Base-by-base conservation (phyloP, 2,888 invertebrate species). In the Allacma fusca region DNA sequence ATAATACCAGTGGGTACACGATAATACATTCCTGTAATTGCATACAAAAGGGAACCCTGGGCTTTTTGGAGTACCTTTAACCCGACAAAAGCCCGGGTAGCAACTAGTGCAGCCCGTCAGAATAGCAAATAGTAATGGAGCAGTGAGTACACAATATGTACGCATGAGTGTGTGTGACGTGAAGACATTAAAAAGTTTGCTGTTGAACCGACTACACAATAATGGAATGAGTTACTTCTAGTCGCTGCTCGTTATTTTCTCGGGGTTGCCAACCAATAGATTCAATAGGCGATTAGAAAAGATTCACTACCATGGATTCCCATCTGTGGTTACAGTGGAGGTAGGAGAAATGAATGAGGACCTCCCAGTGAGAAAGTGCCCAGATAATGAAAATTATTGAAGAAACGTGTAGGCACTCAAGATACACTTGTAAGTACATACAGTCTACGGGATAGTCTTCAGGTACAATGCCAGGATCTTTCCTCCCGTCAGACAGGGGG, bases 181-280 rank as follows among this genome's bases (percentile, higher is more conserved):
- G 69, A 26, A 70, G 44, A 70, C 69, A 70, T 70, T 43, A 70
- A 70, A 43, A 70, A 70, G 69, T 70, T 70, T 70, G 43, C 44
- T 24, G 19, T 50, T 16, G 50, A 50, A n/a, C 50, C 16, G 50
- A 50, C 50, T 16, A 50, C 50, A 50, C 50, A 50, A 16, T 50
- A 50, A 50, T 50, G 50, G 50, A 50, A 50, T 50, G 50, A 50
- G 50, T 50, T 50, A 50, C 50, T 50, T 50, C 19, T 16, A n/a
- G 50, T 16, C 5, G 2, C 7, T 13, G 19, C 50, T 50, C 50
- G 50, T 50, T 50, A 50, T 19, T 50, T 50, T 50, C 50, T n/a
- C n/a, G 16, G 16, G n/a, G 9, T 50, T 16, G 50, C 50, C 50
- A 16, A 50, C 50, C 50, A 50, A 50, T 50, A 50, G 50, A 50